phyloP scores from a whole-genome alignment of 2,888 invertebrate species.

The Melitaea athalia region DNA sequence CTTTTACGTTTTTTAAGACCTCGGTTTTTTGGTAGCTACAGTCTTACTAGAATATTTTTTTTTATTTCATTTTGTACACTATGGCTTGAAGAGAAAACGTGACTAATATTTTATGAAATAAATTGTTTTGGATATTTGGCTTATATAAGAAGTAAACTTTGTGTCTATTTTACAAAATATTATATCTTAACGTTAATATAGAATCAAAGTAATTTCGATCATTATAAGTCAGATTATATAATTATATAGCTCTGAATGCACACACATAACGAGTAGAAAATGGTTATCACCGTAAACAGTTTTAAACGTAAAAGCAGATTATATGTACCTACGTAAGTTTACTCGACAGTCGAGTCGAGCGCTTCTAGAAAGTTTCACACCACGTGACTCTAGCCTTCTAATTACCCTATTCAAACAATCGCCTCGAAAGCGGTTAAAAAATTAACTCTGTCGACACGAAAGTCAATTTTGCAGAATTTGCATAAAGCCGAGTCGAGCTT shows the following conservation, averaged over 20 bases:
- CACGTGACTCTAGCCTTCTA: constrained; percentile 55
- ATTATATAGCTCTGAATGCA: neutral
- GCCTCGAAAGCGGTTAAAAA: constrained; percentile 58
- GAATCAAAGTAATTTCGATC: too few relatives aligned
- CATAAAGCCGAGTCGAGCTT: constrained; percentile 74
- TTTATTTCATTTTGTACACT: too few relatives aligned
- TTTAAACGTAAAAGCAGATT: constrained; percentile 18
- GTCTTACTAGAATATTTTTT: too few relatives aligned
- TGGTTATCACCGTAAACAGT: constrained; percentile 19
- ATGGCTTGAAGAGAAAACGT: too few relatives aligned
- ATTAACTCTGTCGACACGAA: constrained; percentile 67
- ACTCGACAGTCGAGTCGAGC: constrained; percentile 17
- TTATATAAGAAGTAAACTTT: too few relatives aligned
- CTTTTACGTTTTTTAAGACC: neutral
- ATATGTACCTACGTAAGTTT: constrained; percentile 11
- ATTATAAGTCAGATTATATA: neutral
- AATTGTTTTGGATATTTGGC: too few relatives aligned
- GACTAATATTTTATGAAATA: too few relatives aligned
- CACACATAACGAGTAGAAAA: constrained; percentile 2
- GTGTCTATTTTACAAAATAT: neutral
- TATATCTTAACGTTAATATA: neutral
- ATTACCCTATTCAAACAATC: constrained; percentile 74
- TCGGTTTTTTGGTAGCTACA: neutral
- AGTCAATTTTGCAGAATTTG: constrained; percentile 76
- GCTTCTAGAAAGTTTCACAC: constrained; percentile 41